Base-by-base conservation (phyloP, 2,797 vertebrate species). In the Chromobotia macracanthus region DNA sequence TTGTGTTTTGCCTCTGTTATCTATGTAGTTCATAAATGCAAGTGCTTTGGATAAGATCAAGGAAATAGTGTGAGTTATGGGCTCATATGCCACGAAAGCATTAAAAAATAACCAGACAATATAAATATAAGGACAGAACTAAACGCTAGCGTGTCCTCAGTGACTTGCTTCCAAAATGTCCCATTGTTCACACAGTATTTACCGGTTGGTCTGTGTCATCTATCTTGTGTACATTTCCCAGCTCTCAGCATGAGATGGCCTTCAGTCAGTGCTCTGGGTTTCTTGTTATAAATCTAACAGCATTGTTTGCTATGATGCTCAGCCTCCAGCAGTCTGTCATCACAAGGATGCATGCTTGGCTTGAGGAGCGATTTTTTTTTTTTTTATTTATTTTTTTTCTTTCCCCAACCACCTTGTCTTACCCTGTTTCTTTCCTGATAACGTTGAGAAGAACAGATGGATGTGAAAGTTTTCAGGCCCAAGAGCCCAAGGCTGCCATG, bases 221-320 rank as follows among this genome's bases (percentile, higher is more conserved):
- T 72, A 80, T 85, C 84, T 81, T 83, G 75, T 76, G 67, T 68
- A 75, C 75, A 68, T 72, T 73, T 79, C 55, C 73, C 75, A 74
- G 48, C 71, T 71, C 81, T 75, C 70, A 72, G 72, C 66, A 53
- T 23, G 78, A 63, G 61, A 83, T 81, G 79, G 84, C 84, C 79
- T 81, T 83, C 79, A 83, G 82, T 82, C 79, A 79, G 76, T 64
- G 76, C 61, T 80, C 25, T 53, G 56, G 65, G 65, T 51, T 48
- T 66, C 75, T 46, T 65, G 56, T 75, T 81, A 79, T 85, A 85
- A 85, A 83, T 85, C 80, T 83, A 76, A 81, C 75, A 77, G 76
- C 66, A 79, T 79, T 79, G 84, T 81, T 85, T 72, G 63, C 75
- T 55, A 71, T 55, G 79, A 81, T 75, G 60, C 75, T 53, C 65